Percentiles rank a stretch among this genome's conserved stretches.
Evolutionary conservation across 2,888 invertebrate genomes (phyloP).

Genomic region (Drosophila antonietae): DNA sequence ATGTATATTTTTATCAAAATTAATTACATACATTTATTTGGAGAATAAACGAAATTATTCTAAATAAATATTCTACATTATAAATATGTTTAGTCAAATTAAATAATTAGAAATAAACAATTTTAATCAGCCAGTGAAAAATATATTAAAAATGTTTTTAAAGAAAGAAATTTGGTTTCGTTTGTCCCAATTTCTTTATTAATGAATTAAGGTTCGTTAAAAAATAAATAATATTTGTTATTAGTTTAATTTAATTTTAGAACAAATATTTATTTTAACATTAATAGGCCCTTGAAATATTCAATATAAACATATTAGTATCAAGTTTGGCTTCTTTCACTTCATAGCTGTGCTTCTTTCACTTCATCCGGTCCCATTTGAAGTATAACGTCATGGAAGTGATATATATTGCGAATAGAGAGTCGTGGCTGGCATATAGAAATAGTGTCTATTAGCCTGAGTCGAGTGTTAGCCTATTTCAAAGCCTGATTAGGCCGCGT

Average conservation of each 20-base stretch:
- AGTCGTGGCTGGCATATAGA: constrained; percentile 36
- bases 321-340: too few relatives aligned
- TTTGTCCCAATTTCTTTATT: too few relatives aligned
- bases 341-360: background rate
- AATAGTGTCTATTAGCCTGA: constrained; percentile 24
- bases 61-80: too few relatives aligned
- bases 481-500: constrained; percentile 27
- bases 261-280: too few relatives aligned
- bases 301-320: too few relatives aligned
- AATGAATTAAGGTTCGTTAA: background rate
- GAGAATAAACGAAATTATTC: too few relatives aligned
- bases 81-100: too few relatives aligned
- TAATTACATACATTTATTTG: background rate
- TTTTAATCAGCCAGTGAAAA: background rate
- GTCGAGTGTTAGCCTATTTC: constrained; percentile 14
- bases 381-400: background rate
- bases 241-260: background rate
- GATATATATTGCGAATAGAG: constrained; percentile 28
- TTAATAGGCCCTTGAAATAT: too few relatives aligned
- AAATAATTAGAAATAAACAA: background rate
- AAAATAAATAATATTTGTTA: background rate
- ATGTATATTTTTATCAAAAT: background rate
- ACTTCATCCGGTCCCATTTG: background rate
- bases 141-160: background rate
- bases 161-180: too few relatives aligned